Evolutionary conservation across 1,140 invertebrate species (phyloP), one percentile per base, ranked within the genome.

Genomic region (Diachasma alloeum): DNA sequence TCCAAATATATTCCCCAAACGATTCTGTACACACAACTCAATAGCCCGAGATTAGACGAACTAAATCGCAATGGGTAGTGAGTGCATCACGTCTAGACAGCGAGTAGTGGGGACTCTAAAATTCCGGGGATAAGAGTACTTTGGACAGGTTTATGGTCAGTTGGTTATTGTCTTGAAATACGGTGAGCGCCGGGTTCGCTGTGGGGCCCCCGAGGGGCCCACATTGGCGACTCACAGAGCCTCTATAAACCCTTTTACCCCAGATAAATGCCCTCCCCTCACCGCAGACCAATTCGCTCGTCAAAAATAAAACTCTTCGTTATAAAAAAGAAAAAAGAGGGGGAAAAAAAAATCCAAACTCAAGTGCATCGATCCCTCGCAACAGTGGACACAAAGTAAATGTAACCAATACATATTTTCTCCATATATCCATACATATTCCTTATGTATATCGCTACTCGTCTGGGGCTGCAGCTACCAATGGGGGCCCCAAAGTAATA

Each of bases 91-190:
- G 59, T 63, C 59, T 63, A 63, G 59, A 63, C 67, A 39, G 31
- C 13, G 24, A 36, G 56, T 63, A 63, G 73, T 75, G 75, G 79
- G 69, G 79, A 76, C 11, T 2, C 26, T 56, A 53, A 68, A 71
- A 76, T 19, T 71, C 26, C 70, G 75, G 48, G 66, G 76, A 77
- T 72, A 72, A 77, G 36, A 74, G 70, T 76, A 78, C 4, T 72
- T 79, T 76, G 46, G 81, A 81, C 82, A 83, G 83, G 72, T 85
- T 85, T 85, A 84, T 81, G 80, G 80, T 81, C 78, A 74, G 77
- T 75, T 81, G 75, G 79, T 81, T 83, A 81, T 83, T 83, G 80
- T 81, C 80, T 83, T 81, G 80, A 82, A 83, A 81, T 76, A 37
- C 15, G 59, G 24, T 26, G 59, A 13, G 24, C 19, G 59, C 24